Percentiles rank a stretch among this genome's conserved stretches.
Conservation (phyloP, 2,888 invertebrate species). For the Bombylius major region DNA sequence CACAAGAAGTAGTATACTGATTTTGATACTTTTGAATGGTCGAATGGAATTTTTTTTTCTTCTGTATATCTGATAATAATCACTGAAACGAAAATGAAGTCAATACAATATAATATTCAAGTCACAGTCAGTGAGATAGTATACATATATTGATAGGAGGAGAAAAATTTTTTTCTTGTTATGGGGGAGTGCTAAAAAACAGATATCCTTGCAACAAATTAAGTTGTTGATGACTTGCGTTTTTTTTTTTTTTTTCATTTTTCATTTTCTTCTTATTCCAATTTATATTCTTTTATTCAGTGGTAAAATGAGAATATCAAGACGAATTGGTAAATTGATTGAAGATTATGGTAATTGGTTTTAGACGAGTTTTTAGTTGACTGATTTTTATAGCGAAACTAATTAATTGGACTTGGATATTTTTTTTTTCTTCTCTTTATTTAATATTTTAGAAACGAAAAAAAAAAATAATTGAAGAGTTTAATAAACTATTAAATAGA, state of each 20-base stretch:
- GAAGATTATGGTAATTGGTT: constrained; percentile 15
- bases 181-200: not conserved
- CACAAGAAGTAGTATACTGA: not conserved
- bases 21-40: not conserved
- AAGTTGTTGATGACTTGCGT: constrained; percentile 8
- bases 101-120: not conserved
- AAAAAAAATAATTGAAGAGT: no score
- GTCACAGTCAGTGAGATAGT: no score
- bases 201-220: constrained; percentile 3
- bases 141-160: no score
- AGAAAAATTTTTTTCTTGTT: not conserved
- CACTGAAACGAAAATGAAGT: not conserved
- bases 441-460: no score
- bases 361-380: constrained; percentile 12
- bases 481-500: no score
- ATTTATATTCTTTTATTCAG: no score
- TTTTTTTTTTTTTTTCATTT: constrained; percentile 1
- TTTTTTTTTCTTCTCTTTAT: no score
- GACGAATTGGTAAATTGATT: constrained; percentile 14
- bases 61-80: no score
- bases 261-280: not conserved
- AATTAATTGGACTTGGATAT: constrained; percentile 9
- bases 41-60: not conserved
- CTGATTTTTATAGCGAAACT: constrained; percentile 12
- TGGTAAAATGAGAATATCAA: not conserved